Percentiles rank a stretch among this genome's conserved stretches.
Conservation (phyloP, 2,113 vertebrate genomes). For the Sclerurus mexicanus region DNA sequence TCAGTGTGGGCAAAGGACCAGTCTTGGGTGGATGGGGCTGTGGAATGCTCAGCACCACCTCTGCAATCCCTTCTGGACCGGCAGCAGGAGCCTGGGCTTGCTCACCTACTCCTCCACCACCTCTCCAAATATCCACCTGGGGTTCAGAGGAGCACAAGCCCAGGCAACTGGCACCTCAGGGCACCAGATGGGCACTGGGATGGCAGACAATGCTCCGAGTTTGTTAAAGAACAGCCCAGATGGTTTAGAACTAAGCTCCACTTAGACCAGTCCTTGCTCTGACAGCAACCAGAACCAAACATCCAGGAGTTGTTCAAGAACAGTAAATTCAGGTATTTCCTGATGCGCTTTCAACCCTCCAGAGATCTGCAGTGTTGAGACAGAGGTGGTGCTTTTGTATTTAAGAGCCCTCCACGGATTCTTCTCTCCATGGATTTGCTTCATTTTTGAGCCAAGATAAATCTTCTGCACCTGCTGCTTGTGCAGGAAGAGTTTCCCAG, state of each 20-base stretch:
- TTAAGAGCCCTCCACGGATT: neutral
- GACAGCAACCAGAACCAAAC: neutral
- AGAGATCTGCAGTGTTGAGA: neutral
- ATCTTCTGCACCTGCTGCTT: neutral
- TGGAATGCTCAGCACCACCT: neutral
- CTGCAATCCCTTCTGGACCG: neutral
- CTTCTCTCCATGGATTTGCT: neutral
- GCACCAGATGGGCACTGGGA: neutral
- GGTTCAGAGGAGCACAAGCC: neutral
- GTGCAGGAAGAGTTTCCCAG: neutral
- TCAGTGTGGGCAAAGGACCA: neutral
- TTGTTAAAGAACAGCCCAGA: neutral
- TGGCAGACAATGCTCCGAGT: neutral
- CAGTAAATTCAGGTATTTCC: neutral
- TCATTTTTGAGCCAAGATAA: neutral
- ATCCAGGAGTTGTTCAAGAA: neutral
- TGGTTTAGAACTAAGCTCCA: neutral
- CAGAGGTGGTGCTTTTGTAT: neutral
- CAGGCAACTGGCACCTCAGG: neutral
- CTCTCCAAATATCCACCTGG: neutral
- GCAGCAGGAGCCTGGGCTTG: neutral
- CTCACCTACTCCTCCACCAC: neutral
- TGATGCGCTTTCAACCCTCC: neutral
- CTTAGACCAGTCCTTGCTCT: neutral
- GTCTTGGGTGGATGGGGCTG: neutral